phyloP scores from a whole-genome alignment of 2,113 vertebrate species.

The Furnarius figulus region DNA sequence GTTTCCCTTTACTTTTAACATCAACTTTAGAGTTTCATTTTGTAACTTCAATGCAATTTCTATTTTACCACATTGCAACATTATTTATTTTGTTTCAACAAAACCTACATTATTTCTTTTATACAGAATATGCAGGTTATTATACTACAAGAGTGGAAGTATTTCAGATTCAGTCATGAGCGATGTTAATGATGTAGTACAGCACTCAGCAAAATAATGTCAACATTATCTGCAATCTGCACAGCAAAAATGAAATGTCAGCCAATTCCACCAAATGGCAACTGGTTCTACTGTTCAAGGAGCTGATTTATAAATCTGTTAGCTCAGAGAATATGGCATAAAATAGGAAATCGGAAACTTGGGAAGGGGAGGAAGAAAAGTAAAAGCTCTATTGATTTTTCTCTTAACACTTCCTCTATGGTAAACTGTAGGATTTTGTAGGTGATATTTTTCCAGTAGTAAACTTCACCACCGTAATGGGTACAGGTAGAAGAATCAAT shows the following conservation, averaged over 20 bases:
- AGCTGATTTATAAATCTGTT: conserved; percentile 71
- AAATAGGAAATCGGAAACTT: conserved; percentile 18
- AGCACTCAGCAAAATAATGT: conserved; percentile 74
- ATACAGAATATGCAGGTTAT: conserved; percentile 61
- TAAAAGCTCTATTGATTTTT: neutral
- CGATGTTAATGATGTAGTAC: conserved; percentile 75
- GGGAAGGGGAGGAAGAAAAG: neutral
- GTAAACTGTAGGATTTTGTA: conserved; percentile 5
- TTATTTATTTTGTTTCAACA: conserved; percentile 42
- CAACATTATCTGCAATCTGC: conserved; percentile 80
- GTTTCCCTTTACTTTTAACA: conserved; percentile 33
- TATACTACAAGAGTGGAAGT: conserved; percentile 59
- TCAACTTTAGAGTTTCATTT: conserved; percentile 46
- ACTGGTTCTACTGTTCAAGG: conserved; percentile 72
- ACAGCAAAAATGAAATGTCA: conserved; percentile 83
- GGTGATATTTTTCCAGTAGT: neutral
- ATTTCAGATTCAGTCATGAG: conserved; percentile 71
- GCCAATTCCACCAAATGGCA: conserved; percentile 82
- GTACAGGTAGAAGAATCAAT: neutral
- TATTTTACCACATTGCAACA: neutral
- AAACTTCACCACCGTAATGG: neutral
- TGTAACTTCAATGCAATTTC: conserved; percentile 47
- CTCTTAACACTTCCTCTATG: neutral
- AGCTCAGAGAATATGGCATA: conserved; percentile 43
- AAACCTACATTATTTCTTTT: conserved; percentile 28